These are phyloP conservation scores for Scolanthus callimorphus DNA, from an alignment of 92 coral and sea anemone genomes.

Conservation along the genomic window DNA sequence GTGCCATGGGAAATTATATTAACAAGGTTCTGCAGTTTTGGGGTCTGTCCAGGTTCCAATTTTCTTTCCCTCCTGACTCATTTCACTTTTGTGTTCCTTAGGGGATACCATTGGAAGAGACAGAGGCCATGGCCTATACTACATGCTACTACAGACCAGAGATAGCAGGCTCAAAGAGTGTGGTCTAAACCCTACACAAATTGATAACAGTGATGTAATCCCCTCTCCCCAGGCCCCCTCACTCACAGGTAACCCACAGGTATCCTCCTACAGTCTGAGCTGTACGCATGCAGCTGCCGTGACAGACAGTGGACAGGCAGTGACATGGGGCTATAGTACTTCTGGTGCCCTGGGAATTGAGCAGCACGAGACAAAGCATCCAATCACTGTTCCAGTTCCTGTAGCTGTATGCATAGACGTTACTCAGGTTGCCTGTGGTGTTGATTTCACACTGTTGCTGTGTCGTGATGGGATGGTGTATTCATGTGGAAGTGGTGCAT, in stretches of 20 bases:
- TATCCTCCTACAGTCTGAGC: slow-evolving; percentile 32
- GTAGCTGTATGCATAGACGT: slow-evolving; percentile 10
- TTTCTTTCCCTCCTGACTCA: no score
- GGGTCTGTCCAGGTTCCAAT: no score
- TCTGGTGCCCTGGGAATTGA: slow-evolving; percentile 43
- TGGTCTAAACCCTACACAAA: slow-evolving; percentile 35
- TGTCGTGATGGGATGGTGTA: slow-evolving; percentile 38
- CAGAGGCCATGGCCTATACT: slow-evolving; percentile 33
- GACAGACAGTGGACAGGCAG: slow-evolving; percentile 4
- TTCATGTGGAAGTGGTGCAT: slow-evolving; percentile 53
- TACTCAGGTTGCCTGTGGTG: slow-evolving; percentile 57
- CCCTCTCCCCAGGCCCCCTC: not conserved
- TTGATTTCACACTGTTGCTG: slow-evolving; percentile 52
- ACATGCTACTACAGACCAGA: slow-evolving; percentile 44
- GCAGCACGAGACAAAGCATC: slow-evolving; percentile 14
- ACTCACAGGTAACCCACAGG: slow-evolving; percentile 4
- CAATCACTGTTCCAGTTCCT: slow-evolving; percentile 12
- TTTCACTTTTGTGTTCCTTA: no score
- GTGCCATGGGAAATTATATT: no score
- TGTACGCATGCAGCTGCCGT: slow-evolving; percentile 43
- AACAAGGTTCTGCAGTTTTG: no score
- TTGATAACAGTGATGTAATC: not conserved
- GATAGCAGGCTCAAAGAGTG: slow-evolving; percentile 33
- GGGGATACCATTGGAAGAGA: slow-evolving; percentile 17
- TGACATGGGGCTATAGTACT: slow-evolving; percentile 47